Base-by-base conservation (phyloP, 2,113 vertebrate species). In the Rhinopomastus cyanomelas region DNA sequence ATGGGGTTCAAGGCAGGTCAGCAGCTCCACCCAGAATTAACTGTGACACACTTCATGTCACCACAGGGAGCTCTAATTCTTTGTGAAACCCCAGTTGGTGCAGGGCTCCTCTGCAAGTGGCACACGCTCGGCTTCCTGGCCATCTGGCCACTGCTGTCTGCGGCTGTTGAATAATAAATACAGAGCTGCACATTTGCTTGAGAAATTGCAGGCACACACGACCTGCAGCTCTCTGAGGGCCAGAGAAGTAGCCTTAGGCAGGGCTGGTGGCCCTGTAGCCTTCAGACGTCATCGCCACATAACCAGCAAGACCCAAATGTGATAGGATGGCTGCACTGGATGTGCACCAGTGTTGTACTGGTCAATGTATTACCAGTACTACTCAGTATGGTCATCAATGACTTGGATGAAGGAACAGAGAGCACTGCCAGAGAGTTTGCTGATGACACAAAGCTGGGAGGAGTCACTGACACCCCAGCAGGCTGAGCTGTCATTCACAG, bases 1-100 rank as follows among this genome's bases (percentile, higher is more conserved):
- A 46, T 12, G 75, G 85, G 91, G 92, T 95, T 94, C 88, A 89
- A 59, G 68, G 57, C 53, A 39, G 90, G 94, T 89, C 88, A 95
- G 67, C 80, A 68, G 61, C 88, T 81, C 81, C 88, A 78, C 90
- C 92, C 92, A 55, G 88, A 61, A 93, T 85, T 79, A 91, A 87
- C 85, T 18, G 59, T 5, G 21, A 51, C 62, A 55, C 37, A 19
- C 79, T 89, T 56, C 71, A 55, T 42, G 57, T 73, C 57, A 66
- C 94, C 56, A 11, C 1, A 1, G 88, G 82, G 90, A 87, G 65
- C 37, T 87, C 76, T 87, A 56, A 67, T 82, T 88, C 82, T 79
- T 48, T 14, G 30, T 67, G 80, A 85, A 82, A 83, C 85, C 21
- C 37, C 48, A 8, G 61, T 82, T 49, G 0, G 3, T 19, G 5